Evolutionary conservation across 1,140 invertebrate species (phyloP).

Genomic region (Teleopsis dalmanni): DNA sequence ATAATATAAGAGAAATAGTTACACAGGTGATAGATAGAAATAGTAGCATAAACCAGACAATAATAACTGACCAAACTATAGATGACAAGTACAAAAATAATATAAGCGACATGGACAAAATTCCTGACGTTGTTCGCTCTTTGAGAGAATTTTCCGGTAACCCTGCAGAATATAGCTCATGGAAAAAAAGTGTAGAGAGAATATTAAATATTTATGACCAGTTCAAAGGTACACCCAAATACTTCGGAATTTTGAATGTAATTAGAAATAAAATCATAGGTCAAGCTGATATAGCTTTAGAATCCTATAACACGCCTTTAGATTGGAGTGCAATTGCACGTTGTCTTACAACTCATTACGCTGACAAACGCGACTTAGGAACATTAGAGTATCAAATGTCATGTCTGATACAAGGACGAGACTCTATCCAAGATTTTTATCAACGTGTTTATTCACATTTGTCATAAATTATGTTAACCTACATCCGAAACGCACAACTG

Average conservation of each 20-base stretch:
- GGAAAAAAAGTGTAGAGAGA: conserved; percentile 8
- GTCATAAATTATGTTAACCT: no score
- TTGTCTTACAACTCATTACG: conserved; percentile 15
- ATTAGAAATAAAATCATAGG: conserved; percentile 16
- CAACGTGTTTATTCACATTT: conserved; percentile 14
- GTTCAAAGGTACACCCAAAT: conserved; percentile 1
- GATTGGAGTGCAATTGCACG: conserved; percentile 13
- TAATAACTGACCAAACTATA: not conserved
- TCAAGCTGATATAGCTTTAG: conserved; percentile 11
- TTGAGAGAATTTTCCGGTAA: conserved; percentile 6
- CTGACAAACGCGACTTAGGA: conserved; percentile 13
- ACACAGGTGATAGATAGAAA: not conserved
- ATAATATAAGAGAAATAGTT: not conserved
- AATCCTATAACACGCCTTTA: conserved; percentile 16
- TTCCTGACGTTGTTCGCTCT: conserved; percentile 2
- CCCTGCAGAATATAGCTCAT: conserved; percentile 3
- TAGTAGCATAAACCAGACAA: not conserved
- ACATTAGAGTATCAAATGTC: conserved; percentile 20
- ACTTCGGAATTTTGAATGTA: conserved; percentile 2
- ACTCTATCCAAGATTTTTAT: conserved; percentile 16
- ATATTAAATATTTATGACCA: conserved; percentile 1
- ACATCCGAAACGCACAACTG: no score
- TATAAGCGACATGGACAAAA: not conserved
- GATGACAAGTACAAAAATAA: not conserved
- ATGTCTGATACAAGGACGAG: not conserved